A percentile compares a stretch with the other conserved stretches of the same genome.
phyloP scores from a whole-genome alignment of 2,797 vertebrate species.

The Anguilla pacifica region DNA sequence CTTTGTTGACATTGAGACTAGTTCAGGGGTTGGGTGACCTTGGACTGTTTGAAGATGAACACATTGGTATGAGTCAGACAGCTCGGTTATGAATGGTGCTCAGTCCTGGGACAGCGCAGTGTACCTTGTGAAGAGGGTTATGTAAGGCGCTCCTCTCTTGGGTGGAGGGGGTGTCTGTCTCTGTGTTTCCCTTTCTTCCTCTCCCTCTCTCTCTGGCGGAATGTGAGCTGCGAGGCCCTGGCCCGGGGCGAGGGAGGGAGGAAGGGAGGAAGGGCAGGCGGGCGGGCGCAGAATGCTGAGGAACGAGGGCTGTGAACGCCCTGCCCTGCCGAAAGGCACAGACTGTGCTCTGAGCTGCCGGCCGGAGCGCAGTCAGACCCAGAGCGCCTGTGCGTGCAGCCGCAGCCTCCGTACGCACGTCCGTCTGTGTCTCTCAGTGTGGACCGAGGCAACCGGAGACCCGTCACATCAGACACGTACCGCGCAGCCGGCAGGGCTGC shows the following conservation, averaged over 20 bases:
- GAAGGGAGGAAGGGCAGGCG: background rate
- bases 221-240: conserved; percentile 27
- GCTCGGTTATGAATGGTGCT: background rate
- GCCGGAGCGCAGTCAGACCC: background rate
- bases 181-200: background rate
- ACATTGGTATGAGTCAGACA: background rate
- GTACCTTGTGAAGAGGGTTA: background rate
- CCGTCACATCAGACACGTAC: background rate
- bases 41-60: background rate
- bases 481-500: background rate
- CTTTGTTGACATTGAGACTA: background rate
- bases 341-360: background rate
- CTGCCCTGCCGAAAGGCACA: background rate
- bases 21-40: background rate
- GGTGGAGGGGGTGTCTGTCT: background rate
- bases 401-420: background rate
- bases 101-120: background rate
- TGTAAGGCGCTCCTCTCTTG: conserved; percentile 1
- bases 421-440: background rate
- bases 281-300: background rate
- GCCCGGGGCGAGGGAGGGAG: background rate
- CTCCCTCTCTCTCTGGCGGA: conserved; percentile 35
- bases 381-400: background rate
- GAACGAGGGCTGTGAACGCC: background rate
- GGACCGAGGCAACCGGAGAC: conserved; percentile 41